Percentiles rank a stretch among this genome's conserved stretches.
These are phyloP conservation scores for Bucco capensis DNA, from an alignment of 2,113 vertebrate species.

Conservation along the genomic window DNA sequence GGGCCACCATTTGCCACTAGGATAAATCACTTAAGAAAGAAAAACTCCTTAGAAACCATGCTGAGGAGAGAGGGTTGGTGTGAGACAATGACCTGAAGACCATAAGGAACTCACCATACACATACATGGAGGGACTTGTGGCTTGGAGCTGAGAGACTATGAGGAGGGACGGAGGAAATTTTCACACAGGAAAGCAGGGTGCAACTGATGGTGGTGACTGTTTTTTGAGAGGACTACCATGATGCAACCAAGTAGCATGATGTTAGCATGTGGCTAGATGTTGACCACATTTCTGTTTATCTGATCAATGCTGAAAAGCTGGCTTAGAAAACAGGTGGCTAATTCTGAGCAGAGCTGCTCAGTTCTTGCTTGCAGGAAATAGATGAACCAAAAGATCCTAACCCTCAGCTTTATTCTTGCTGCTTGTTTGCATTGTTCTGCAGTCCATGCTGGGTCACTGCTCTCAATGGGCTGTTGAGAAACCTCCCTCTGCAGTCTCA, in stretches of 20 bases:
- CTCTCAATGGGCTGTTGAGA: neutral
- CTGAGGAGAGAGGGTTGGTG: neutral
- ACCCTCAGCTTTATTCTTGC: neutral
- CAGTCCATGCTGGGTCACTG: neutral
- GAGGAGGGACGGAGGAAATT: neutral
- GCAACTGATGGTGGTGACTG: neutral
- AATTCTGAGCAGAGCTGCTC: neutral
- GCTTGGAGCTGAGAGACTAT: neutral
- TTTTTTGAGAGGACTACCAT: neutral
- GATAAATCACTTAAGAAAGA: neutral
- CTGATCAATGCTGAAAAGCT: neutral
- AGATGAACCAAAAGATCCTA: neutral
- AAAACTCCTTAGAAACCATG: neutral
- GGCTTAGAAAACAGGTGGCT: neutral
- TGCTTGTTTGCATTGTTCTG: neutral
- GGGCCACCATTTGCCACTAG: neutral
- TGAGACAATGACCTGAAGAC: neutral
- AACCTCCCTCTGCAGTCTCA: neutral
- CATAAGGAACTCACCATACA: neutral
- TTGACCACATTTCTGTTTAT: neutral
- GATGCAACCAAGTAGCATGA: neutral
- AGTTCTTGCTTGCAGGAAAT: neutral
- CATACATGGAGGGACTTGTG: neutral
- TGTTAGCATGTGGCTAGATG: neutral
- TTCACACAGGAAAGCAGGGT: neutral